Base-by-base conservation (phyloP, 2,888 invertebrate species). In the Aphodius sticticus region DNA sequence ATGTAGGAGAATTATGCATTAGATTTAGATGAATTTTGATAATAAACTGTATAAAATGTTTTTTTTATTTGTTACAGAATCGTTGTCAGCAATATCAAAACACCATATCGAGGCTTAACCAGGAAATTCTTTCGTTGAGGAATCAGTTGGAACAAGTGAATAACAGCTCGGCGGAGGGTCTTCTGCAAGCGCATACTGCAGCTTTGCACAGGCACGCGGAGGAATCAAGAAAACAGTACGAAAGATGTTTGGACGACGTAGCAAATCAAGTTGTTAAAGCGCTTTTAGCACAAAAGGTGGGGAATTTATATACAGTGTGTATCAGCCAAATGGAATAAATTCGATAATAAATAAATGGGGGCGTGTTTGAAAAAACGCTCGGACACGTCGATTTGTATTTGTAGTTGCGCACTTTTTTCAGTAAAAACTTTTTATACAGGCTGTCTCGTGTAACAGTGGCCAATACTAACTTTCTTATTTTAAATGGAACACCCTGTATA, bases 191-290 rank as follows among this genome's bases (percentile, higher is more conserved):
- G 35, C 93, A 93, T 84, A 93, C 93, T 86, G 91, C 91, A 38
- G 90, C 91, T n/a, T 87, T 94, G 83, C 92, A 92, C 76, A 88
- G 92, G 81, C 93, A 94, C 87, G 92, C 92, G 78, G 93, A 94
- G 86, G 92, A 92, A 81, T 93, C 93, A 84, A 89, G 93, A 81
- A 91, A 93, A 82, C 95, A 96, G 86, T 96, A 96, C 89, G 95
- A 96, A 90, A 90, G 93, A 85, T 92, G 96, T 88, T 90, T 96
- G 86, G 95, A 96, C 90, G 94, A 96, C 90, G 95, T 96, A 82
- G 96, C 95, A 81, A 95, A 95, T 88, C 95, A 95, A 88, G 95
- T 95, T 83, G 95, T 96, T 80, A 93, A 95, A 84, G 96, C 96
- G 76, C 91, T 96, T 82, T 92, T 96, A 84, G 94, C 95, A 76